Evolutionary conservation across 2,797 vertebrate genomes (phyloP), one percentile per base, ranked within the genome.

Genomic region (Coregonus sp.): DNA sequence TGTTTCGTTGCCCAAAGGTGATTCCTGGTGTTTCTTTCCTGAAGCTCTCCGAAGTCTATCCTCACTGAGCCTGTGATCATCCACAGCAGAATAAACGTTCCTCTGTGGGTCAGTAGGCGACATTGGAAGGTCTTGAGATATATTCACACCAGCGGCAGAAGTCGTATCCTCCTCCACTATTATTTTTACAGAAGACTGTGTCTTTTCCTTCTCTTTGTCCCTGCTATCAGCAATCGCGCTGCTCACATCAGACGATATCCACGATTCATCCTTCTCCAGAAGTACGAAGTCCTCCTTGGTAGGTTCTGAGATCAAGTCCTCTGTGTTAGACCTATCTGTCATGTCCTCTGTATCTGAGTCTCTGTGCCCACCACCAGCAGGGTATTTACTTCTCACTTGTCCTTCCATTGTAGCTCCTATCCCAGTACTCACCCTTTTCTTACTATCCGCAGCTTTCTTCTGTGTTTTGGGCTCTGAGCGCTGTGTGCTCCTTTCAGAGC

Each of bases 201-300:
- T 61, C 61, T 40, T 72, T 16, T 81, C 74, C 11, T 40, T 73
- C 69, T 51, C 79, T 29, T 37, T 81, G 65, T 59, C 77, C 7
- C 76, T 61, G 1, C 67, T 77, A 35, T 51, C 78, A 20, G 35
- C 4, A 4, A 9, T 50, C 35, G 69, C 35, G 9, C 70, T 84
- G 75, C 79, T 82, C 69, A 73, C 73, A 3, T 85, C 82, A 16
- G 76, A 80, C 29, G 80, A 51, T 5, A 11, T 76, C 84, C 82
- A 87, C 4, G 81, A 78, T n/a, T 86, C 78, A 67, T 90, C 88
- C 63, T 52, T 87, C 18, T 92, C 87, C 1, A 89, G 82, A 50
- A 90, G 80, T 54, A 85, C 86, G 86, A 90, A 92, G 81, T 88
- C 88, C 15, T 92, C 91, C 20, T 90, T 87, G n/a, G 74, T 56